Percentiles rank a stretch among this genome's conserved stretches.
phyloP scores from a whole-genome alignment of 2,888 invertebrate species.

The Hofmannophila pseudospretella region DNA sequence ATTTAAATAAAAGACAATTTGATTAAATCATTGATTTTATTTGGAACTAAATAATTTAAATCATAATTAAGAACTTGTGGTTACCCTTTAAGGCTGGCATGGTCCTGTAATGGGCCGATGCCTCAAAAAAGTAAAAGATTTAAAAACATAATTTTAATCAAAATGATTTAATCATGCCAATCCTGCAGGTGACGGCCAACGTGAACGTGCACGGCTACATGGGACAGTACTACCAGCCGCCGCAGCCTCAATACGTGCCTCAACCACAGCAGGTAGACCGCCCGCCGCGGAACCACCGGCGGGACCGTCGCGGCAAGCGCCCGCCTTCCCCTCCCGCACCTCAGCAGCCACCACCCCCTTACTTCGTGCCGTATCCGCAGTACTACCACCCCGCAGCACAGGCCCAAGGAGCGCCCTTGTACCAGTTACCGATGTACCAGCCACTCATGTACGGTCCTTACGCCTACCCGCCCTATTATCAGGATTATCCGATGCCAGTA shows the following conservation, averaged over 20 bases:
- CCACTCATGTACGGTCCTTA: constrained; percentile 67
- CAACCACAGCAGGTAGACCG: constrained; percentile 52
- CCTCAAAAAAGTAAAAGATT: no score
- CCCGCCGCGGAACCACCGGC: constrained; percentile 47
- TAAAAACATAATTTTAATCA: no score
- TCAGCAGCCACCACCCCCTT: constrained; percentile 47
- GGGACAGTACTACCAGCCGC: constrained; percentile 73
- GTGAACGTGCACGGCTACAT: constrained; percentile 82
- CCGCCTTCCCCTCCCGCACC: constrained; percentile 56
- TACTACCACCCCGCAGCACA: constrained; percentile 67
- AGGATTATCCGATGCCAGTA: constrained; percentile 64
- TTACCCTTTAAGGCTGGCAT: no score
- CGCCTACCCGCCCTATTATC: constrained; percentile 67
- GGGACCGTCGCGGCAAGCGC: constrained; percentile 55
- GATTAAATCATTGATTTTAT: no score
- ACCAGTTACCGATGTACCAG: constrained; percentile 72
- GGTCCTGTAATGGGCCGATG: no score
- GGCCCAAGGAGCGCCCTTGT: constrained; percentile 74
- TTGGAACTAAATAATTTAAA: no score
- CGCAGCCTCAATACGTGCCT: constrained; percentile 56
- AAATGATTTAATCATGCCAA: no score
- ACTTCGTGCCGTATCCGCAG: constrained; percentile 68
- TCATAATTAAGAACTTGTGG: no score
- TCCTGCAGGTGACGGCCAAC: constrained; percentile 81
- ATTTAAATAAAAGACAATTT: no score